Evolutionary conservation across 2,113 vertebrate species (phyloP).

Genomic region (Herpetotheres cachinnans): DNA sequence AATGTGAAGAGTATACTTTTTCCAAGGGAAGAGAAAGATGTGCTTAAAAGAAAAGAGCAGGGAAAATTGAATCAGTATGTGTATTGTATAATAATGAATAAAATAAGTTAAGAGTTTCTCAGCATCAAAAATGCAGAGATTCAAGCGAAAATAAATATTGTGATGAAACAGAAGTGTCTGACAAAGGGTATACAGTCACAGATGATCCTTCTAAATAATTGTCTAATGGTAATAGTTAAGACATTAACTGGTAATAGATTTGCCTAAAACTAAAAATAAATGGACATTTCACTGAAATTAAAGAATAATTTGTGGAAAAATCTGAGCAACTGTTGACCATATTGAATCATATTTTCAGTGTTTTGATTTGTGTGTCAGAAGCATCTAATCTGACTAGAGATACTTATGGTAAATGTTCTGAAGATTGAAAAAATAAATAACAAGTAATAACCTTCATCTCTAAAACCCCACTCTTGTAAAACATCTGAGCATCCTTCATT

Average conservation of each 20-base stretch:
- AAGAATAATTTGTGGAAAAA: not conserved
- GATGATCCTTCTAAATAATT: not conserved
- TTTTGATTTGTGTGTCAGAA: not conserved
- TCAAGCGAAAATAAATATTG: not conserved
- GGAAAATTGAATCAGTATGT: not conserved
- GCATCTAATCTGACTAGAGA: not conserved
- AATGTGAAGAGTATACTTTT: not conserved
- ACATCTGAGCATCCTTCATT: not conserved
- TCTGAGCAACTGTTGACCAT: not conserved
- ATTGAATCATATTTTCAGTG: not conserved
- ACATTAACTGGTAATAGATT: not conserved
- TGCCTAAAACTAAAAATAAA: not conserved
- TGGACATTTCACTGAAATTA: not conserved
- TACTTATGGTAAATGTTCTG: not conserved
- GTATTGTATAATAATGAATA: not conserved
- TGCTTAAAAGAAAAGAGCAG: not conserved
- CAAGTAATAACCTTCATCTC: not conserved
- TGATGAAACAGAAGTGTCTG: not conserved
- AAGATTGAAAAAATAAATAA: not conserved
- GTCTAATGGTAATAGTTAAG: not conserved
- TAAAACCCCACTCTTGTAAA: not conserved
- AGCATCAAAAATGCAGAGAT: not conserved
- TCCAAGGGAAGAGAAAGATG: not conserved
- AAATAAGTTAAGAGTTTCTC: not conserved
- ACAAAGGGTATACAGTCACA: not conserved